Conservation (phyloP, 2,113 vertebrate genomes). For the Actinemys pallida region DNA sequence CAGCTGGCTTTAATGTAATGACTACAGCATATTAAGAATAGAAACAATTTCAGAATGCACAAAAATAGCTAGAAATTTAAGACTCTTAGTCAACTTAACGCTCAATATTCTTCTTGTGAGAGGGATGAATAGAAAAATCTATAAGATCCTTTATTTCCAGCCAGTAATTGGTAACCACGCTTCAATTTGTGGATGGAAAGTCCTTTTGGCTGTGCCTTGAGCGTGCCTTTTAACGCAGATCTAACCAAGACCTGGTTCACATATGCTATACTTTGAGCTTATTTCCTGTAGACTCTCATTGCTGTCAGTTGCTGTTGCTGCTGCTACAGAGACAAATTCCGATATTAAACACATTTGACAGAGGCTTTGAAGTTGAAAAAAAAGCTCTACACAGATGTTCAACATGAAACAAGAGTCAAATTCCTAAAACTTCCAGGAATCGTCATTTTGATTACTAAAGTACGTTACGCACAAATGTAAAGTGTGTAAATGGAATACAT, state of each 20-base stretch:
- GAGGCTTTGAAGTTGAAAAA: slow-evolving; percentile 51
- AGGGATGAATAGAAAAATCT: background rate
- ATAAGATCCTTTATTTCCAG: slow-evolving; percentile 20
- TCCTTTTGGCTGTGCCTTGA: slow-evolving; percentile 35
- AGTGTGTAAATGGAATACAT: background rate
- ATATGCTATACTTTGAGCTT: slow-evolving; percentile 20
- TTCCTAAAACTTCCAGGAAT: slow-evolving; percentile 2
- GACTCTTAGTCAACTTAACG: slow-evolving; percentile 49
- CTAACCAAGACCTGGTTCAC: slow-evolving; percentile 53
- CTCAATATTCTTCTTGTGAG: slow-evolving; percentile 20
- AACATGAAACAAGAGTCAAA: slow-evolving; percentile 28
- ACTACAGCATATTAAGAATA: slow-evolving; percentile 48
- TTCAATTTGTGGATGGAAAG: slow-evolving; percentile 36
- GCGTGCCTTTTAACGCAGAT: slow-evolving; percentile 28
- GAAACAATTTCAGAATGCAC: slow-evolving; percentile 57
- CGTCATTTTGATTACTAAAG: background rate
- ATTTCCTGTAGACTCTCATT: slow-evolving; percentile 58
- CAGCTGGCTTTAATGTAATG: slow-evolving; percentile 64
- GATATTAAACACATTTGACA: slow-evolving; percentile 36
- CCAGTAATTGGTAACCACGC: background rate
- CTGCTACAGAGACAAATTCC: slow-evolving; percentile 57
- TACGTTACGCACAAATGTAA: background rate
- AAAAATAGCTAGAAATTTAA: slow-evolving; percentile 48
- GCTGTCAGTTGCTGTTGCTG: slow-evolving; percentile 16
- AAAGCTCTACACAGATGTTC: slow-evolving; percentile 48